These are phyloP conservation scores for Acinonyx jubatus DNA, from an alignment of 2,113 vertebrate genomes.

Conservation along the genomic window DNA sequence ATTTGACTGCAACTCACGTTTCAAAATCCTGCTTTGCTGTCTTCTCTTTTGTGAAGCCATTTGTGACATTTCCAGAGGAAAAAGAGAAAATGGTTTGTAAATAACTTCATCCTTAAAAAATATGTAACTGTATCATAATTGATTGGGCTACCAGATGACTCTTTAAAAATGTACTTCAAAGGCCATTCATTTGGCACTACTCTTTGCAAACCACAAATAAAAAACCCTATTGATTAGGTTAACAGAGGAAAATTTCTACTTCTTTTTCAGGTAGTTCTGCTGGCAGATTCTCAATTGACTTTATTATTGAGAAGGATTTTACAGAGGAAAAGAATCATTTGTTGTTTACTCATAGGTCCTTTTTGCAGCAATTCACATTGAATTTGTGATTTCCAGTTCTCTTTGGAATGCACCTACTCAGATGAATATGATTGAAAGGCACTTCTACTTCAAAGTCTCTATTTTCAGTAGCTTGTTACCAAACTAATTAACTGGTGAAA, in stretches of 20 bases:
- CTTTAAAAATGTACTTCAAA: not conserved
- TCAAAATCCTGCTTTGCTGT: slow-evolving; percentile 41
- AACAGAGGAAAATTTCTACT: not conserved
- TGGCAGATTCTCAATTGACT: not conserved
- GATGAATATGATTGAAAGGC: not conserved
- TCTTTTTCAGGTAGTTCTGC: not conserved
- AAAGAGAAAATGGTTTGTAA: slow-evolving; percentile 3
- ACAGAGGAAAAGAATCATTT: not conserved
- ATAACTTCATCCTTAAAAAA: slow-evolving; percentile 36
- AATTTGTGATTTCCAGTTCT: not conserved
- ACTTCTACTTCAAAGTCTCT: not conserved
- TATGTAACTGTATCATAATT: not conserved
- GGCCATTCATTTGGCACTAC: not conserved
- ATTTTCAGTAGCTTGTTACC: not conserved
- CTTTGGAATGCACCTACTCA: not conserved
- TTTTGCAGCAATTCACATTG: not conserved
- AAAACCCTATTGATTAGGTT: not conserved
- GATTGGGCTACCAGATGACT: not conserved
- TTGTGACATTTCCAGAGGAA: slow-evolving; percentile 21
- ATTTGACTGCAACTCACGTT: slow-evolving; percentile 9
- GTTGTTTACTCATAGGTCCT: not conserved
- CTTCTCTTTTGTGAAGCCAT: not conserved
- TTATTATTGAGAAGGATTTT: not conserved
- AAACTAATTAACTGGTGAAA: slow-evolving; percentile 29
- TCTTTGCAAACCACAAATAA: not conserved